These are phyloP conservation scores for Astropecten irregularis DNA, from an alignment of 53 echinoderm and acorn worm species.

Conservation along the genomic window DNA sequence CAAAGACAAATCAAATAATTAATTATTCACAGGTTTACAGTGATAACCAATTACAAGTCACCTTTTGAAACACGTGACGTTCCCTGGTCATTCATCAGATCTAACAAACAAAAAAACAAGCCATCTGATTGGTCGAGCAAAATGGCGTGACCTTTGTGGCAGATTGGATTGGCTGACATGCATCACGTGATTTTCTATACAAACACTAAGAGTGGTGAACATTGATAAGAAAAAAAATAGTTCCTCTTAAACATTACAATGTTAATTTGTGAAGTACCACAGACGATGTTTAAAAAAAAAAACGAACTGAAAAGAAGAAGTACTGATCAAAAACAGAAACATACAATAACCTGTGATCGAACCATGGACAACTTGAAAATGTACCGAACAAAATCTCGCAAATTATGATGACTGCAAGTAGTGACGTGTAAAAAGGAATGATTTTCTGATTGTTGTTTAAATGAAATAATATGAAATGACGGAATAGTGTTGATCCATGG, in stretches of 20 bases:
- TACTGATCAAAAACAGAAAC: constrained; percentile 13
- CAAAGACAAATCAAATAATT: constrained; percentile 19
- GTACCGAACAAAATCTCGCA: too few relatives aligned
- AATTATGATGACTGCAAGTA: too few relatives aligned
- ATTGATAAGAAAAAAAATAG: constrained; percentile 32
- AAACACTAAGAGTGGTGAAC: constrained; percentile 23
- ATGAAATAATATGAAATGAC: too few relatives aligned
- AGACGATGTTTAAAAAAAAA: neutral
- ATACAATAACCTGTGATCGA: neutral
- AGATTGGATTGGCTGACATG: constrained; percentile 2
- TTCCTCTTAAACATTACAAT: constrained; percentile 32
- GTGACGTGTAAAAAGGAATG: too few relatives aligned
- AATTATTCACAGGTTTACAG: constrained; percentile 36
- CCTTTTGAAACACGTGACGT: neutral
- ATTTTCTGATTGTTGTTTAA: too few relatives aligned
- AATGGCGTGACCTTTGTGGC: neutral
- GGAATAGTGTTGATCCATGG: too few relatives aligned
- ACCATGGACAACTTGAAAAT: too few relatives aligned
- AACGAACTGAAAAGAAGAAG: neutral
- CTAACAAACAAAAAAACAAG: neutral
- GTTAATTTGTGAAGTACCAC: constrained; percentile 9
- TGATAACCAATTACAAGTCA: constrained; percentile 4
- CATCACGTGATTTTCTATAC: constrained; percentile 26
- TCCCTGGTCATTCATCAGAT: neutral
- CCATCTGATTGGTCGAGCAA: constrained; percentile 11